phyloP scores from a whole-genome alignment of 2,888 invertebrate genomes.

The Branchinecta sandiegonensis region DNA sequence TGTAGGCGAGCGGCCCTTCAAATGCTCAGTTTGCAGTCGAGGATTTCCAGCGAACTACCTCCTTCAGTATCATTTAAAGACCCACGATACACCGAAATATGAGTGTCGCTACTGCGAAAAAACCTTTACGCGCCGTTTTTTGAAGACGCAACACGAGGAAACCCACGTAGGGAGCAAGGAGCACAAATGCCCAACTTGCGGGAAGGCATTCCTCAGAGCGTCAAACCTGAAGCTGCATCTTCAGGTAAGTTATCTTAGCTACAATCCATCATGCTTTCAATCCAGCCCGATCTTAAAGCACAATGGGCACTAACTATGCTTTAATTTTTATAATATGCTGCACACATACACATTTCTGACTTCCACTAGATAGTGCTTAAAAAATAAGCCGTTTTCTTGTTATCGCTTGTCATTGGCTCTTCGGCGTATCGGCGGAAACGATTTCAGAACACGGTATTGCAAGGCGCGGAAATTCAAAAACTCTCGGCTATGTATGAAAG shows the following conservation, averaged over 20 bases:
- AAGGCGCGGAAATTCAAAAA: too few relatives aligned
- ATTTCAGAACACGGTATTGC: too few relatives aligned
- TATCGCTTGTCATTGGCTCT: too few relatives aligned
- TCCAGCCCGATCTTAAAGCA: too few relatives aligned
- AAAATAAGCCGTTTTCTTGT: too few relatives aligned
- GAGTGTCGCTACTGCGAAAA: slow-evolving; percentile 2
- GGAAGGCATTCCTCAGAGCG: neutral
- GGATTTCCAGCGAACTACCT: neutral
- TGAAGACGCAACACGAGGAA: neutral
- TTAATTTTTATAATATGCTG: too few relatives aligned
- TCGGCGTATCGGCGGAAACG: too few relatives aligned
- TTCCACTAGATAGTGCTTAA: too few relatives aligned
- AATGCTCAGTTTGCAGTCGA: neutral
- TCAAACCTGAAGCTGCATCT: neutral
- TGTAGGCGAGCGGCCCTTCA: slow-evolving; percentile 13
- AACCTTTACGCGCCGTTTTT: neutral
- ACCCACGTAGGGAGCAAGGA: neutral
- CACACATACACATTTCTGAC: too few relatives aligned
- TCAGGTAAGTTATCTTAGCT: neutral
- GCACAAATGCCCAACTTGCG: slow-evolving; percentile 1
- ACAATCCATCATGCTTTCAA: too few relatives aligned
- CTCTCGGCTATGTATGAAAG: too few relatives aligned
- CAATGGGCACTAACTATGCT: too few relatives aligned
- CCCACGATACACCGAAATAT: neutral
- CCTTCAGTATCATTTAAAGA: slow-evolving; percentile 1